Base-by-base conservation (phyloP, 2,888 invertebrate genomes). In the Dryocosmus kuriphilus region DNA sequence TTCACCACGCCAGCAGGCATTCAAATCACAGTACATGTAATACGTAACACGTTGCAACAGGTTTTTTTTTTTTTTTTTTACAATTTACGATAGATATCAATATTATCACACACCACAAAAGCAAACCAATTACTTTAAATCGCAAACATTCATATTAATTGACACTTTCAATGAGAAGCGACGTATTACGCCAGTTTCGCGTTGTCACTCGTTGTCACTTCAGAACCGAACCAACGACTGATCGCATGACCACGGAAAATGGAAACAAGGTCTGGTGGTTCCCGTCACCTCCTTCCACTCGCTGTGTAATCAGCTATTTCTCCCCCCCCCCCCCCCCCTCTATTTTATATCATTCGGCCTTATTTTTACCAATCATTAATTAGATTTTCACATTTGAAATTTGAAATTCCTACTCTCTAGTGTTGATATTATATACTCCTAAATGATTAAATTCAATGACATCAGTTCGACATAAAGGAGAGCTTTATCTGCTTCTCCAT, bases 211-310 rank as follows among this genome's bases (percentile, higher is more conserved):
- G 57, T 3, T 57, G 5, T 24, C 24, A 24, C 71, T 46, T 11
- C 24, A 51, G 46, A 24, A 38, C 14, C 35, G 38, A 65, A 30
- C 51, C n/a, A 46, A 71, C 71, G 41, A 51, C 71, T 71, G 71
- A 71, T 71, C 46, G 71, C 71, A 71, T 71, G 71, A 51, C 71
- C 46, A 71, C 46, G 27, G 71, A 71, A 71, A 71, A 71, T 71
- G 71, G 71, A 71, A 71, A 46, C 71, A 51, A 71, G 71, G 71
- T 71, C 71, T 46, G 71, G 71, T 57, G 14, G 24, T 57, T 57
- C 57, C 57, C 57, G 57, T 71, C 71, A 71, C 51, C 65, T 71
- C 71, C 71, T 71, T 71, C 71, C 71, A 71, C 46, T 30, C 46
- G 46, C 27, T 24, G 67, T 19, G 67, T 27, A 19, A 46, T 67